These are phyloP conservation scores for Cydia pomonella DNA, from an alignment of 1,140 invertebrate species.

Conservation along the genomic window DNA sequence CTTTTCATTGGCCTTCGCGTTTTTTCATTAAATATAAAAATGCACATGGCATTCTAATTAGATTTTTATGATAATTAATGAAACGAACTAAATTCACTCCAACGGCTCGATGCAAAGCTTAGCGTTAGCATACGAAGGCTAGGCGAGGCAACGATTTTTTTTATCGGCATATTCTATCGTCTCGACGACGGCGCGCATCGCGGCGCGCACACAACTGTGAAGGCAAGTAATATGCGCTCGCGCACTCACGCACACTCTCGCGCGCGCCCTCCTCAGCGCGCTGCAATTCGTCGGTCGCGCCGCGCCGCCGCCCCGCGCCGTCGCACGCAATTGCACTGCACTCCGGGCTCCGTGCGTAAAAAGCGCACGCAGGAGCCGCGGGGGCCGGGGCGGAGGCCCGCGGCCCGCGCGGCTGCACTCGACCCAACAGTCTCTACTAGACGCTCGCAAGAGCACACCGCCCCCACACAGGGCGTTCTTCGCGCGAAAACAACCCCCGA, in stretches of 20 bases:
- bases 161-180: conserved; percentile 70
- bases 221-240: conserved; percentile 52
- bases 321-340: conserved; percentile 79
- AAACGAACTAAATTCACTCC: conserved; percentile 54
- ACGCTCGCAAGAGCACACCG: conserved; percentile 73
- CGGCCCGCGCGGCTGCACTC: conserved; percentile 59
- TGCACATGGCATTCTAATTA: conserved; percentile 62
- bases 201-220: conserved; percentile 45
- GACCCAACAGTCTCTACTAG: conserved; percentile 65
- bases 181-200: conserved; percentile 42
- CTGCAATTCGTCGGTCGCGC: conserved; percentile 75
- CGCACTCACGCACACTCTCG: conserved; percentile 69
- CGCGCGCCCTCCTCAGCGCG: conserved; percentile 64
- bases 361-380: conserved; percentile 73
- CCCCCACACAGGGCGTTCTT: conserved; percentile 62
- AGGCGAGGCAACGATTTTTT: conserved; percentile 71
- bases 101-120: conserved; percentile 65
- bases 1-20: background rate
- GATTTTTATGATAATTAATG: conserved; percentile 66
- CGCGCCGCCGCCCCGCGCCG: conserved; percentile 46
- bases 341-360: conserved; percentile 76
- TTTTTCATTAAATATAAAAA: conserved; percentile 48
- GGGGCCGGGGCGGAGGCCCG: conserved; percentile 54
- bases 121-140: conserved; percentile 71
- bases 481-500: conserved; percentile 60